These are phyloP conservation scores for Silurus asotus DNA, from an alignment of 2,113 vertebrate species.

Conservation along the genomic window DNA sequence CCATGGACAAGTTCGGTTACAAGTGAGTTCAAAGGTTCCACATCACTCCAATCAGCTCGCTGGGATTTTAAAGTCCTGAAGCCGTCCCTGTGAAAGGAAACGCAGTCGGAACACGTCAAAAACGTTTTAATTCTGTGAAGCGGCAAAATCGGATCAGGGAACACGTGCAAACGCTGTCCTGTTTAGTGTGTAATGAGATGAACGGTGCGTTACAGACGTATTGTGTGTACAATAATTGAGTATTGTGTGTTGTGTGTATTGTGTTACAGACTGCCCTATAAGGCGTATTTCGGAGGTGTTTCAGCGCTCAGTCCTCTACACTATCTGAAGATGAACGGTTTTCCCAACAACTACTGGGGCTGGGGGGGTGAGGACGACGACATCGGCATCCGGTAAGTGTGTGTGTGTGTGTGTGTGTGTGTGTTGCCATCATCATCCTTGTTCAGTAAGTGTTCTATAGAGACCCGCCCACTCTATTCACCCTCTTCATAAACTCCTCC, in stretches of 20 bases:
- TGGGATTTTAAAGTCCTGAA: background rate
- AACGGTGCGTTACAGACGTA: background rate
- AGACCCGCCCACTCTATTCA: too few relatives aligned
- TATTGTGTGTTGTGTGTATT: background rate
- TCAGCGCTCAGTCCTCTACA: slow-evolving; percentile 76
- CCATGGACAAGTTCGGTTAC: slow-evolving; percentile 85
- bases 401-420: background rate
- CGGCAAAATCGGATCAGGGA: background rate
- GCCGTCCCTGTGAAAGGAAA: background rate
- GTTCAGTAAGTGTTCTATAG: too few relatives aligned
- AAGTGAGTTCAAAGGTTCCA: slow-evolving; percentile 65
- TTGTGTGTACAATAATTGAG: background rate
- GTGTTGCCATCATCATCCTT: background rate
- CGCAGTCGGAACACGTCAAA: background rate
- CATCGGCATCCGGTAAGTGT: slow-evolving; percentile 74
- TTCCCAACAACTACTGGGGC: slow-evolving; percentile 81
- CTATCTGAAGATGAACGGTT: slow-evolving; percentile 81
- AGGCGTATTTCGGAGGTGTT: slow-evolving; percentile 78
- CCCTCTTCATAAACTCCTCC: background rate
- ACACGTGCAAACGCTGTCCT: background rate
- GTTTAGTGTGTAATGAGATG: background rate
- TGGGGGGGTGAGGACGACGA: slow-evolving; percentile 81
- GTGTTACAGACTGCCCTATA: slow-evolving; percentile 68
- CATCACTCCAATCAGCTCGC: background rate
- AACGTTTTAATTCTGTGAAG: background rate